Conservation (phyloP, 1,140 invertebrate genomes). For the Leucophenga varia region DNA sequence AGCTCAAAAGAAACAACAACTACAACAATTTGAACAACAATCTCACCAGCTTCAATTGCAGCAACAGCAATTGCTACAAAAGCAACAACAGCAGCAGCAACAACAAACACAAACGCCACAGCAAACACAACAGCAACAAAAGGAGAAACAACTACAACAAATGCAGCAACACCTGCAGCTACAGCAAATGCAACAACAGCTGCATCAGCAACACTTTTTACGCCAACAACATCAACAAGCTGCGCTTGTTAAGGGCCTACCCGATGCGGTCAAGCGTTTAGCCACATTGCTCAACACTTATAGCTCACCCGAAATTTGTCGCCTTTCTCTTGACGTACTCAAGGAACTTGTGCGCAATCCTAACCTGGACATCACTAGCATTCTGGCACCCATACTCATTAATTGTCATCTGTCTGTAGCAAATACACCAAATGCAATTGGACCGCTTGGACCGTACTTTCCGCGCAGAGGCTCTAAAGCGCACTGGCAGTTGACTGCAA, state of each 20-base stretch:
- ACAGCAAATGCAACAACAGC: conserved; percentile 42
- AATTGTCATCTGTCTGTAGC: conserved; percentile 82
- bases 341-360: conserved; percentile 83
- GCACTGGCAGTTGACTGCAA: conserved; percentile 41
- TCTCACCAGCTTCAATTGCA: conserved; percentile 39
- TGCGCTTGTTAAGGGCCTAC: conserved; percentile 72
- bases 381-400: conserved; percentile 79
- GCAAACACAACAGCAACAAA: conserved; percentile 39
- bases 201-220: conserved; percentile 44
- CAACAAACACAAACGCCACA: conserved; percentile 28
- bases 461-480: conserved; percentile 45
- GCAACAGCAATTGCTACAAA: conserved; percentile 39
- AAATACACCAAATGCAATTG: conserved; percentile 71
- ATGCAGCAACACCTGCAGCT: conserved; percentile 37
- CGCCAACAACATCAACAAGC: conserved; percentile 48
- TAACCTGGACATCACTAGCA: conserved; percentile 77
- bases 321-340: conserved; percentile 77
- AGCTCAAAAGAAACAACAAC: conserved; percentile 41
- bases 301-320: conserved; percentile 82
- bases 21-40: conserved; percentile 36
- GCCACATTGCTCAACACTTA: conserved; percentile 88
- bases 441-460: conserved; percentile 51
- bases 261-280: conserved; percentile 79
- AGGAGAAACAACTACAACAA: conserved; percentile 43
- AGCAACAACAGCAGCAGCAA: conserved; percentile 34